Percentiles rank a stretch among this genome's conserved stretches.
phyloP scores from a whole-genome alignment of 2,888 invertebrate species.

The Notocelia uddmanniana region DNA sequence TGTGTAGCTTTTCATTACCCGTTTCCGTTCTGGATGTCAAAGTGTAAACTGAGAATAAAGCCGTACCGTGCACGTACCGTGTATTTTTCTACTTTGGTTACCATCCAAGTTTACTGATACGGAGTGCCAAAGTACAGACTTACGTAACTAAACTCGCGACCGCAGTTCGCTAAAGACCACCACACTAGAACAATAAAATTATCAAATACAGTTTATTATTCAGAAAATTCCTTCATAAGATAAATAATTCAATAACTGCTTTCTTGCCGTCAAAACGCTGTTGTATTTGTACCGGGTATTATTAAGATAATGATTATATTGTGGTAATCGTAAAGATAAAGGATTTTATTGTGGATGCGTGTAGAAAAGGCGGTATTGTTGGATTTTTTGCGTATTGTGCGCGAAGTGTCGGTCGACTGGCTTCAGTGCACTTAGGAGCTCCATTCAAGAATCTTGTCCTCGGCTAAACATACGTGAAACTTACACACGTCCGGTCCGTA shows the following conservation, averaged over 20 bases:
- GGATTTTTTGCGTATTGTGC: constrained; percentile 62
- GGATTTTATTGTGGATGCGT: constrained; percentile 69
- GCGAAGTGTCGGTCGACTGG: constrained; percentile 58
- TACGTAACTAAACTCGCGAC: constrained; percentile 61
- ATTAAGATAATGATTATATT: constrained; percentile 79
- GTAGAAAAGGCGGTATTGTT: constrained; percentile 68
- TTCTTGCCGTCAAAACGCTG: constrained; percentile 10
- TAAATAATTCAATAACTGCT: constrained; percentile 27
- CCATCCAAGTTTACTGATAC: constrained; percentile 64
- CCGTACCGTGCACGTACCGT: not conserved
- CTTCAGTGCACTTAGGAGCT: constrained; percentile 43
- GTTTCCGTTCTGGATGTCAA: constrained; percentile 14
- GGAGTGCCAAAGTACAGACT: constrained; percentile 66
- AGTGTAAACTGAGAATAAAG: constrained; percentile 9
- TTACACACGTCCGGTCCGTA: constrained; percentile 25
- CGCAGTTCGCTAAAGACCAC: constrained; percentile 59
- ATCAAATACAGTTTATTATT: constrained; percentile 67
- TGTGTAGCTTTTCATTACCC: not conserved
- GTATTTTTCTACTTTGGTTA: constrained; percentile 60
- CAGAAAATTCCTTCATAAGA: constrained; percentile 49
- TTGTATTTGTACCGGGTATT: constrained; percentile 53
- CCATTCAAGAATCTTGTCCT: constrained; percentile 17
- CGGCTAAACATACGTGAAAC: not conserved
- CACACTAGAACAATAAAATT: constrained; percentile 58
- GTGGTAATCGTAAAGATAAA: constrained; percentile 74